Conservation (phyloP, 1,140 invertebrate genomes). For the Orchestia grillus region DNA sequence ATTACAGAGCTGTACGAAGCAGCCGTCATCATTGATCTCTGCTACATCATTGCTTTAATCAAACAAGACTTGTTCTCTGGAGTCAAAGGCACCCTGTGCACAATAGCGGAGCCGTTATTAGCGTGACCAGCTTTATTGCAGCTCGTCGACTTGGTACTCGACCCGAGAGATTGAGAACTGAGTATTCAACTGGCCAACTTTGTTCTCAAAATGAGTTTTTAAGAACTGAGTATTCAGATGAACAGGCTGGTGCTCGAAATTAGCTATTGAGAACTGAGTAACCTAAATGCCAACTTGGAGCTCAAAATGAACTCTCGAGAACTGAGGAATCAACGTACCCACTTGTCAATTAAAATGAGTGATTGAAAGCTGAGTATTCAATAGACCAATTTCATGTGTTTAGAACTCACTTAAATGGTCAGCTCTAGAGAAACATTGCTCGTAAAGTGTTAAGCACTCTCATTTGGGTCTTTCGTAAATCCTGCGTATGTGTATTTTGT, state of each 20-base stretch:
- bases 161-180: neutral
- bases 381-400: too few species aligned
- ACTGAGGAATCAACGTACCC: too few species aligned
- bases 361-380: too few species aligned
- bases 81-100: neutral
- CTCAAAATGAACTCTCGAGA: too few species aligned
- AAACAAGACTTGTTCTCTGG: neutral
- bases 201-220: neutral
- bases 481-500: too few species aligned
- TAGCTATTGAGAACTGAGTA: neutral
- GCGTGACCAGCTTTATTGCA: neutral
- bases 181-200: neutral
- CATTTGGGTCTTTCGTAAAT: too few species aligned
- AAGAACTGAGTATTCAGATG: neutral
- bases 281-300: neutral
- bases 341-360: too few species aligned
- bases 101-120: neutral
- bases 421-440: too few species aligned
- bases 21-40: neutral
- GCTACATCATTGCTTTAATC: slow-evolving; percentile 1
- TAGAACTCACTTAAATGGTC: too few species aligned
- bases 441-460: too few species aligned
- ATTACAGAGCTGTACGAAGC: neutral
- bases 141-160: neutral
- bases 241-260: neutral